A percentile compares a stretch with the other conserved stretches of the same genome.
These are phyloP conservation scores for Heterochromis multidens DNA, from an alignment of 2,113 vertebrate genomes.

Conservation along the genomic window DNA sequence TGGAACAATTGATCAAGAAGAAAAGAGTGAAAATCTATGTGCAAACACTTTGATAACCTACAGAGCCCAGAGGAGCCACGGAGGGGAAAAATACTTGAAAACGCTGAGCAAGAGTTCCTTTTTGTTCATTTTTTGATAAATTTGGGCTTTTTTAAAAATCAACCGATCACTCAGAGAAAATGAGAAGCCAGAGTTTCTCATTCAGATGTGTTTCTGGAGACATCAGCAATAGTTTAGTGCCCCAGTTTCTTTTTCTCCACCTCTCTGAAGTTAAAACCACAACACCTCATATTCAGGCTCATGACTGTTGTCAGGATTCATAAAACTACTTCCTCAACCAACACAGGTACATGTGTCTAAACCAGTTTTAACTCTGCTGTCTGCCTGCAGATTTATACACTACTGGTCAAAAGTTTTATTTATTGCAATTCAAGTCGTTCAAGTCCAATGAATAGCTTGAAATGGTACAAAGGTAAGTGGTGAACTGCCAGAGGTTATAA, in stretches of 20 bases:
- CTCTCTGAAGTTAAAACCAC: not conserved
- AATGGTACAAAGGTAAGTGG: too few species aligned
- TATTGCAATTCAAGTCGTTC: too few species aligned
- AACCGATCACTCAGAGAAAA: too few species aligned
- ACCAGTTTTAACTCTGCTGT: rapidly evolving
- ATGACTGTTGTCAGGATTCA: not conserved
- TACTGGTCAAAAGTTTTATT: too few species aligned
- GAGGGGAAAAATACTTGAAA: too few species aligned
- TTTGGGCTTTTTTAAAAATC: too few species aligned
- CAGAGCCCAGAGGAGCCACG: not conserved
- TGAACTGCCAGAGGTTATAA: too few species aligned
- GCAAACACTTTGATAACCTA: not conserved
- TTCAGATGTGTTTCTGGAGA: not conserved
- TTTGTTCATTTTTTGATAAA: too few species aligned
- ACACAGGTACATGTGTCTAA: not conserved
- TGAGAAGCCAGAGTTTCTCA: not conserved
- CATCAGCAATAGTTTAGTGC: not conserved
- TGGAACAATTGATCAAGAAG: not conserved
- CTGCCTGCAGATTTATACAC: not conserved
- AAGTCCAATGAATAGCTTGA: too few species aligned
- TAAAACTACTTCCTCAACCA: not conserved
- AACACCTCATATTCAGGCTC: not conserved
- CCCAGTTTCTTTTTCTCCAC: not conserved
- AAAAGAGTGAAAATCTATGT: not conserved
- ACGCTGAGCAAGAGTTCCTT: not conserved